These are phyloP conservation scores for Allobates femoralis DNA, from an alignment of 2,797 vertebrate species.

Conservation along the genomic window DNA sequence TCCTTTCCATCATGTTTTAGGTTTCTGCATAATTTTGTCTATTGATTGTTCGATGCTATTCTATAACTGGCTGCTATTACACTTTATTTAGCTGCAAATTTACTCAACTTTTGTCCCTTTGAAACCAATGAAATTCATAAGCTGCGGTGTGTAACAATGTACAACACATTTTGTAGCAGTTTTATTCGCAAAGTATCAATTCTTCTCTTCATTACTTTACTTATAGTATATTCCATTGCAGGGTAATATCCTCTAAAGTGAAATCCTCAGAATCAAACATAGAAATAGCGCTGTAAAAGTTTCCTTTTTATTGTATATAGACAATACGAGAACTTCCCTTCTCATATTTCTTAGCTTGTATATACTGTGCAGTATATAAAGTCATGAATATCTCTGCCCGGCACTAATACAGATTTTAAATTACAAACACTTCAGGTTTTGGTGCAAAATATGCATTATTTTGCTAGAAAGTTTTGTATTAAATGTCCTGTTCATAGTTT, in stretches of 20 bases:
- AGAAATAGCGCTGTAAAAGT: background rate
- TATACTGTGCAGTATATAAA: background rate
- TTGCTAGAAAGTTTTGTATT: slow-evolving; percentile 33
- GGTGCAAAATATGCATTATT: slow-evolving; percentile 36
- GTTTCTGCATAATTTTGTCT: background rate
- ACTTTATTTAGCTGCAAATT: slow-evolving; percentile 4
- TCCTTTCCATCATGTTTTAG: background rate
- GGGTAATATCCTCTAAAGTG: slow-evolving; percentile 38
- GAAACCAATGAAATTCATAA: background rate
- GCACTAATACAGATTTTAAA: slow-evolving; percentile 16
- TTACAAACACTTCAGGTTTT: slow-evolving; percentile 13
- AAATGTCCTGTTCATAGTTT: slow-evolving; percentile 32
- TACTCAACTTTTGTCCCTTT: background rate
- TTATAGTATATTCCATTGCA: slow-evolving; percentile 27
- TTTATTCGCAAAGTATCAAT: background rate
- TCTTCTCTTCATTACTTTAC: slow-evolving; percentile 21
- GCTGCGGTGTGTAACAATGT: background rate
- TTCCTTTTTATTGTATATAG: slow-evolving; percentile 13
- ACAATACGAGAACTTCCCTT: slow-evolving; percentile 9
- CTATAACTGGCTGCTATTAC: background rate
- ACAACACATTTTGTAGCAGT: background rate
- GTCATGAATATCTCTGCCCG: background rate
- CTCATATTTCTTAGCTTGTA: background rate
- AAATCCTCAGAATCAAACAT: slow-evolving; percentile 9
- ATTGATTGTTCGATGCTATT: background rate